Evolutionary conservation across 1,140 invertebrate species (phyloP), one percentile per base, ranked within the genome.

Genomic region (Arctopsyche grandis): DNA sequence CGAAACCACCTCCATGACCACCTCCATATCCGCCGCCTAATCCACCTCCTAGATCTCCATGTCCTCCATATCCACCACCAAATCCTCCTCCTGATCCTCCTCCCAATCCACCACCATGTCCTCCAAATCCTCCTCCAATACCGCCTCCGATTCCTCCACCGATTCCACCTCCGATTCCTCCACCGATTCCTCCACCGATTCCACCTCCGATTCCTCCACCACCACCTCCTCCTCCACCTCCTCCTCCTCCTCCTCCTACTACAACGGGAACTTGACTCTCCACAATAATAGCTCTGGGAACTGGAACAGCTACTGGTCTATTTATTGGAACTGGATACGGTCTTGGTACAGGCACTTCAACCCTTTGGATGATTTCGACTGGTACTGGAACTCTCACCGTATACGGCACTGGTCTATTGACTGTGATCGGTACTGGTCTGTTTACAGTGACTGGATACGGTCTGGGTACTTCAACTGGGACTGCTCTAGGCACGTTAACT

Each of bases 401-500:
- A 74, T 82, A 82, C 0, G 83, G 83, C 7, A 83, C 81, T 26
- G 79, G 79, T 71, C 81, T 80, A 9, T 79, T 66, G 46, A 81
- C 80, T 70, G 52, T 14, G 9, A 79, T 69, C 5, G 85, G 85
- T n/a, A 85, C 84, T 9, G 83, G 82, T 74, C 83, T 85, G 77
- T 86, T 83, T 0, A 85, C 83, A 7, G 83, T 80, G 22, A 84
- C 84, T 3, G 84, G 81, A 79, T 86, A 86, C 9, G 85, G 85
- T 73, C 60, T 60, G 9, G 78, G 78, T 29, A 79, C 78, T 29
- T 84, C 83, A 10, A 91, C 90, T 14, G 86, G 85, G 80, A 90
- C 90, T 7, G 90, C 90, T 76, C 88, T 85, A 78, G 89, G 87
- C 52, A 91, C 89, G 24, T 90, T 90, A 12, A 91, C 87, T 78